Evolutionary conservation across 2,888 invertebrate genomes (phyloP).

Genomic region (Chymomyza procnemis): DNA sequence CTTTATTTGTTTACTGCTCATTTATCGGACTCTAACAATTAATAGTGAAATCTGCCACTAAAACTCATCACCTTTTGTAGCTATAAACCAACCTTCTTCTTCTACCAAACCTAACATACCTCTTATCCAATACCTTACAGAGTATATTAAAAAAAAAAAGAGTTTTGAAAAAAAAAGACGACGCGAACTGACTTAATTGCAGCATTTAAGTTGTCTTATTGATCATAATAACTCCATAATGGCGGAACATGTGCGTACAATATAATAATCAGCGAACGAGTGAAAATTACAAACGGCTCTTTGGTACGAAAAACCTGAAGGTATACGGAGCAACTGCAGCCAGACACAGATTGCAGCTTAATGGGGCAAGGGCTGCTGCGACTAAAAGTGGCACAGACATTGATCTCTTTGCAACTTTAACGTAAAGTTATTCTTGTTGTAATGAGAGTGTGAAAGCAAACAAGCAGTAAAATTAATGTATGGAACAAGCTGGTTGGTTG

Average conservation of each 20-base stretch:
- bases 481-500: conserved; percentile 5
- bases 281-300: conserved; percentile 69
- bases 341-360: background rate
- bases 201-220: conserved; percentile 79
- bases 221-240: conserved; percentile 79
- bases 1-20: no score
- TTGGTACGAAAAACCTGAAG: conserved; percentile 15
- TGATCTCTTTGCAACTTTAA: conserved; percentile 9
- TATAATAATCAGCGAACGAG: conserved; percentile 69
- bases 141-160: background rate
- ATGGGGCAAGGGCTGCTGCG: background rate
- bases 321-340: conserved; percentile 15
- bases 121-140: no score
- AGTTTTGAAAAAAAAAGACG: conserved; percentile 25
- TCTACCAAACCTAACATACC: no score
- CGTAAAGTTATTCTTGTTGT: conserved; percentile 34
- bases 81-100: no score
- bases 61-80: no score
- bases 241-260: conserved; percentile 78
- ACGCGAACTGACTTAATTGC: conserved; percentile 76
- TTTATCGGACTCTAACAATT: no score
- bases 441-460: conserved; percentile 73
- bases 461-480: conserved; percentile 66
- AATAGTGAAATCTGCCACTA: no score
- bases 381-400: conserved; percentile 54